Conservation (phyloP, 2,113 vertebrate species). For the Triplophysa siluroides region DNA sequence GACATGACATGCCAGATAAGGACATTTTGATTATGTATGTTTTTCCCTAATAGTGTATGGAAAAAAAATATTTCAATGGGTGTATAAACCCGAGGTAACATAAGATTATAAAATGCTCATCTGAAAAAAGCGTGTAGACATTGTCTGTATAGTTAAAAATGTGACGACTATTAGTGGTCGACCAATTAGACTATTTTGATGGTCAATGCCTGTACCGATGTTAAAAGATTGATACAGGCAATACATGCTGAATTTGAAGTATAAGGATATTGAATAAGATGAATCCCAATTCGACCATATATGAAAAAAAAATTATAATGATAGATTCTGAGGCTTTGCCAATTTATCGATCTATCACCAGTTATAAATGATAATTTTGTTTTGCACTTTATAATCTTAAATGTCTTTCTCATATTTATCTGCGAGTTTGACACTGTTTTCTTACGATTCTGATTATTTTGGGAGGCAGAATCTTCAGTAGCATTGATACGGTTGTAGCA, state of each 20-base stretch:
- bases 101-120: background rate
- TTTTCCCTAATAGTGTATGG: background rate
- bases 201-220: no score
- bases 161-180: no score
- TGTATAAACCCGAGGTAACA: slow-evolving; percentile 6
- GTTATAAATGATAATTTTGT: slow-evolving; percentile 49
- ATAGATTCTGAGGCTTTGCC: background rate
- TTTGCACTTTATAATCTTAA: slow-evolving; percentile 64
- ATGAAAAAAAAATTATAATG: no score
- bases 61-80: background rate
- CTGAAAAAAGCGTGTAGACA: slow-evolving; percentile 23
- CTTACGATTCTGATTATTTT: slow-evolving; percentile 49
- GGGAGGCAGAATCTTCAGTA: slow-evolving; percentile 59
- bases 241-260: no score
- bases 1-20: slow-evolving; percentile 14
- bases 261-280: no score
- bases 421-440: slow-evolving; percentile 57
- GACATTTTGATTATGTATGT: slow-evolving; percentile 15
- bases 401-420: slow-evolving; percentile 55
- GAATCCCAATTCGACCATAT: no score
- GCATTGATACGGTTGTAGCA: slow-evolving; percentile 70
- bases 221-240: no score
- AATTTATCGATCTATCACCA: slow-evolving; percentile 11
- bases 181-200: no score
- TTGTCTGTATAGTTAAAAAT: slow-evolving; percentile 3